Conservation (phyloP, 2,888 invertebrate genomes). For the Patella ulyssiponensis region DNA sequence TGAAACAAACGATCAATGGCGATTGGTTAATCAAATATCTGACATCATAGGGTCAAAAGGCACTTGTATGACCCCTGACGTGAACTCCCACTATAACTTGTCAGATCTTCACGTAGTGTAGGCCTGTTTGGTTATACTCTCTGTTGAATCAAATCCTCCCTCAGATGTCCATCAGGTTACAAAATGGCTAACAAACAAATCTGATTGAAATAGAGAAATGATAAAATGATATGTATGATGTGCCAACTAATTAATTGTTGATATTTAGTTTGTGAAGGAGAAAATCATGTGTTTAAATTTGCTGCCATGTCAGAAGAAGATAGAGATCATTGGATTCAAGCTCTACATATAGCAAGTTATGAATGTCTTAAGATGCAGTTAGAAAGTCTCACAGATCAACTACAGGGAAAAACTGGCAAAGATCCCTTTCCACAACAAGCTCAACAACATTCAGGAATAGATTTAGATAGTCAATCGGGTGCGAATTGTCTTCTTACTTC, state of each 20-base stretch:
- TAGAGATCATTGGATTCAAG: conserved; percentile 88
- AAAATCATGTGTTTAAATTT: conserved; percentile 81
- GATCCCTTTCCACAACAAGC: conserved; percentile 62
- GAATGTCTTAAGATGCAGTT: conserved; percentile 85
- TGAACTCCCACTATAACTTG: no score
- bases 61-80: no score
- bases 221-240: no score
- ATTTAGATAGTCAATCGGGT: conserved; percentile 56
- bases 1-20: no score
- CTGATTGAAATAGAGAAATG: no score
- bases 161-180: no score
- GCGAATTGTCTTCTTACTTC: conserved; percentile 17
- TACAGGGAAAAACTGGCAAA: conserved; percentile 64
- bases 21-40: no score
- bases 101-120: no score
- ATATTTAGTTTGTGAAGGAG: conserved; percentile 77
- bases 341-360: conserved; percentile 87
- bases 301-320: conserved; percentile 86
- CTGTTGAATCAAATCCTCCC: no score
- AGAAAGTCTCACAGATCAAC: conserved; percentile 70
- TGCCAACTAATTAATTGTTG: conserved; percentile 17
- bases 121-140: no score
- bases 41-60: no score
- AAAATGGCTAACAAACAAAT: no score
- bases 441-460: conserved; percentile 52